Evolutionary conservation across 37 sponge, comb jelly and placozoan species (phyloP).

Genomic region (Cladorhizidae sp.): DNA sequence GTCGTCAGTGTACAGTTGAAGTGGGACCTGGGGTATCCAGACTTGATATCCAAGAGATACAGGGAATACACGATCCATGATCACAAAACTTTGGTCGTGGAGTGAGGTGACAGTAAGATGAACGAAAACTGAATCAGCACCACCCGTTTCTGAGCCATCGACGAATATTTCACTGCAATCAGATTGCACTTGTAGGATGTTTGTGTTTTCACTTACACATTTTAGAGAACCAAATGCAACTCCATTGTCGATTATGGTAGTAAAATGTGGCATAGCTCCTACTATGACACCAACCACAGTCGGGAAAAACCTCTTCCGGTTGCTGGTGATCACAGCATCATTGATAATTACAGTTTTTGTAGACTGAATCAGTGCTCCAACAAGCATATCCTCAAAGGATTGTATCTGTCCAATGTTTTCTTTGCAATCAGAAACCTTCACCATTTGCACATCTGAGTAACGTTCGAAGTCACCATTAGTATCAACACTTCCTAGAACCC

Average conservation of each 20-base stretch:
- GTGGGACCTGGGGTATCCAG: conserved; percentile 56
- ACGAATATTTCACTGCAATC: conserved; percentile 29
- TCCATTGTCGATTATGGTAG: neutral
- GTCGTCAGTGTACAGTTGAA: conserved; percentile 31
- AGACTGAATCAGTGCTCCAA: conserved; percentile 18
- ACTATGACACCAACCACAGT: conserved; percentile 17
- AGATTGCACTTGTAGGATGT: conserved; percentile 23
- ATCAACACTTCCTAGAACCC: conserved; percentile 14
- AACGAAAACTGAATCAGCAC: conserved; percentile 22
- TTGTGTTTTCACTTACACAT: conserved; percentile 30
- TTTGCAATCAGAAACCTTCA: conserved; percentile 10
- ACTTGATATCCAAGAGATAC: conserved; percentile 40
- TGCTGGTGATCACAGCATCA: conserved; percentile 36
- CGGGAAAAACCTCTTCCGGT: conserved; percentile 1
- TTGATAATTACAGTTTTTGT: conserved; percentile 49
- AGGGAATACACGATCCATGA: conserved; percentile 14
- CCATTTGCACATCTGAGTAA: conserved; percentile 23
- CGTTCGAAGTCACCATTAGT: neutral
- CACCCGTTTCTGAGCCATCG: conserved; percentile 43
- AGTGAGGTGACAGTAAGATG: conserved; percentile 4
- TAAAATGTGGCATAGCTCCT: neutral
- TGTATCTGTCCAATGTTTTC: neutral
- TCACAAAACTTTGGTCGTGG: neutral
- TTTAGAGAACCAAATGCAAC: neutral
- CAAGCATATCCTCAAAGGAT: conserved; percentile 11